Conservation (phyloP, 2,797 vertebrate species). For the Diplodus sargus region DNA sequence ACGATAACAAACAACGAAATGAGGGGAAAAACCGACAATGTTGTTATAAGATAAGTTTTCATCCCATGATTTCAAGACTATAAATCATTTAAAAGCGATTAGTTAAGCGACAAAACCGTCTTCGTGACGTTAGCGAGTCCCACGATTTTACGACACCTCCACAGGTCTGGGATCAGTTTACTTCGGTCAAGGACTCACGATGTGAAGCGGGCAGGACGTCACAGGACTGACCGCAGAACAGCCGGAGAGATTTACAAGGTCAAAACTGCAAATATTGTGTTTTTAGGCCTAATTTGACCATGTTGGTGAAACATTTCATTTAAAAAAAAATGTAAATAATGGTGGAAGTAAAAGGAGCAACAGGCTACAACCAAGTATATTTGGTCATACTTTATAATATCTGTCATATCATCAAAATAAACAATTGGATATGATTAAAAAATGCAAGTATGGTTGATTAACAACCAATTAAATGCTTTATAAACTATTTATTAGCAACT, state of each 20-base stretch:
- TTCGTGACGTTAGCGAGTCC: rapidly evolving
- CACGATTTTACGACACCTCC: constrained; percentile 38
- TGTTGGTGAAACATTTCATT: too few species aligned
- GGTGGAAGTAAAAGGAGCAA: too few species aligned
- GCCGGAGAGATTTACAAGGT: background rate
- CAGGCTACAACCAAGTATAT: too few species aligned
- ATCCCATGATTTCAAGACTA: rapidly evolving
- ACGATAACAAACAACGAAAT: background rate
- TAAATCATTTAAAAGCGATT: background rate
- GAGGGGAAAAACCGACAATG: background rate
- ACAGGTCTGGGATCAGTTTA: constrained; percentile 47
- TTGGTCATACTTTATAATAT: too few species aligned
- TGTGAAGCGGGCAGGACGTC: background rate
- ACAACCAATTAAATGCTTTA: too few species aligned
- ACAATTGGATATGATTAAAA: too few species aligned
- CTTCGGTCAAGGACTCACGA: background rate
- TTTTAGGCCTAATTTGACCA: background rate
- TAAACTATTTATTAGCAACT: too few species aligned
- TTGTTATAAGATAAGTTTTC: rapidly evolving
- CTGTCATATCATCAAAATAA: too few species aligned
- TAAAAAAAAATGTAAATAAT: too few species aligned
- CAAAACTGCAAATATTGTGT: background rate
- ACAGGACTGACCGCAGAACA: constrained; percentile 3
- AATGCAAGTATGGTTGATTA: too few species aligned
- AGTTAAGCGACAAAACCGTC: rapidly evolving